Evolutionary conservation across 2,113 vertebrate genomes (phyloP), one percentile per base, ranked within the genome.

Genomic region (Limnothrissa miodon): DNA sequence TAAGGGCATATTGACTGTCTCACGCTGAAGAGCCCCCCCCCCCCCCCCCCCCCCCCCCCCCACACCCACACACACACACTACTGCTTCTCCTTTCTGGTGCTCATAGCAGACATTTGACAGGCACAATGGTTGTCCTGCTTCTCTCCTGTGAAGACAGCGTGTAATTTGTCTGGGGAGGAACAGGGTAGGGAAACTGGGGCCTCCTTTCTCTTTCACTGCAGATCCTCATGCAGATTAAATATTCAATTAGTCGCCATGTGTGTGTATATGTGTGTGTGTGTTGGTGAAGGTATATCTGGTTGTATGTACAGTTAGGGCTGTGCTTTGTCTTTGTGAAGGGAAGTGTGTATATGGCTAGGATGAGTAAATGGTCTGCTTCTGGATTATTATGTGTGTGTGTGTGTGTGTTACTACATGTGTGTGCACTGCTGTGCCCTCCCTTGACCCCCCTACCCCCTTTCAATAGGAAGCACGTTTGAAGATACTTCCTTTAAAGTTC

Each of bases 1-100:
- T 88, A 88, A 85, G 87, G 88, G 85, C 86, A 82, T 83, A 85
- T 80, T 70, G 81, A 85, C 80, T 83, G 48, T 82, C 81, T 83
- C 89, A 78, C 80, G 85, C 79, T 45, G 80, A 53, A 84, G 85
- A 85, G 81, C 44, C 13, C 74, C 70, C 82, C 82, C 46, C 42
- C 45, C 25, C 70, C 45, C 48, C 44, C 62, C 39, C 78, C 48
- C n/a, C 74, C 79, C 80, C 83, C n/a, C 45, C 33, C 42, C 78
- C 45, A 8, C 46, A 8, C 74, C 53, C n/a, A 79, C 66, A 80
- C 81, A 29, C 45, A 21, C 42, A 78, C 39, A 59, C 45, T 25
- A 33, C 59, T 33, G 25, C 59, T 11, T 33, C 59, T 66, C 25
- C 59, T 13, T 29, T 29, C 11, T 29, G 59, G 25, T 66, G n/a